Evolutionary conservation across 2,113 vertebrate genomes (phyloP).

Genomic region (Oncorhynchus keta): DNA sequence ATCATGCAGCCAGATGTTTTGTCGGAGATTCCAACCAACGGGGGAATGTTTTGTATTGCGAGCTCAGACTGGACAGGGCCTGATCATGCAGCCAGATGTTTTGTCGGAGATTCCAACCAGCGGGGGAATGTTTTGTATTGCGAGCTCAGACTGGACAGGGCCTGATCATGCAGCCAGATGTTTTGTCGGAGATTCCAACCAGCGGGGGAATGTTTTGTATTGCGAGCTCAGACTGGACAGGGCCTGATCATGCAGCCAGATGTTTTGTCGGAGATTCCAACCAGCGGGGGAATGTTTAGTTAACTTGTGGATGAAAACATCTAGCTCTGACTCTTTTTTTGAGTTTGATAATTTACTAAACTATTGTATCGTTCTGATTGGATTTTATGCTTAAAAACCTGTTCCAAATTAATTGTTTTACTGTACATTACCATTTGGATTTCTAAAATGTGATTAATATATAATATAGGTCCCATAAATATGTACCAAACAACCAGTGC

Average conservation of each 20-base stretch:
- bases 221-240: slow-evolving; percentile 65
- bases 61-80: slow-evolving; percentile 66
- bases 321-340: slow-evolving; percentile 50
- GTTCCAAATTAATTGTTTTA: slow-evolving; percentile 6
- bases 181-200: slow-evolving; percentile 66
- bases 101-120: slow-evolving; percentile 61
- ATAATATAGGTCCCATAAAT: too few species aligned
- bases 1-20: slow-evolving; percentile 74
- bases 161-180: slow-evolving; percentile 71
- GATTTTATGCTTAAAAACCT: slow-evolving; percentile 19
- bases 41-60: slow-evolving; percentile 68
- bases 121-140: slow-evolving; percentile 66
- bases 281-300: slow-evolving; percentile 66
- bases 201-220: slow-evolving; percentile 64
- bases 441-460: too few species aligned
- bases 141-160: slow-evolving; percentile 68
- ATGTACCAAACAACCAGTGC: too few species aligned
- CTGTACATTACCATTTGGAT: slow-evolving; percentile 1
- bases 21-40: slow-evolving; percentile 59
- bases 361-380: slow-evolving; percentile 16
- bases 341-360: slow-evolving; percentile 48
- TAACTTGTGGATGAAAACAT: slow-evolving; percentile 71
- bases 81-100: slow-evolving; percentile 73
- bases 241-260: slow-evolving; percentile 68
- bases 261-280: slow-evolving; percentile 68